Conservation (phyloP, 2,113 vertebrate species). For the Takifugu flavidus region DNA sequence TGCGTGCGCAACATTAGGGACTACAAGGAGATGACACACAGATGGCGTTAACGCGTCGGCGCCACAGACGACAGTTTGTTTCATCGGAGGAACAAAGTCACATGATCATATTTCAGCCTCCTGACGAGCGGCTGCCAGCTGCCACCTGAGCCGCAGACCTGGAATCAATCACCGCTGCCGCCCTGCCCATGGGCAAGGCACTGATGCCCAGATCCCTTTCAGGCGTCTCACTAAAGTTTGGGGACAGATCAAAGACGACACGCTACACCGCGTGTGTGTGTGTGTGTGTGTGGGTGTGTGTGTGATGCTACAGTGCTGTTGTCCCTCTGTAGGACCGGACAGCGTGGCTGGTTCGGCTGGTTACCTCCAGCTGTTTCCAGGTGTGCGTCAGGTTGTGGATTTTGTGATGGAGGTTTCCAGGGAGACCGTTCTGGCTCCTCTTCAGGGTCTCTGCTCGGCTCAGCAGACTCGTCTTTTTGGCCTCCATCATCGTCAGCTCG, state of each 20-base stretch:
- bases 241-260: too few species aligned
- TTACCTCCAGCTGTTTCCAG: conserved; percentile 92
- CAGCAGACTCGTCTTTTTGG: conserved; percentile 85
- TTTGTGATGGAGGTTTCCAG: conserved; percentile 83
- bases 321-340: too few species aligned
- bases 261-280: background rate
- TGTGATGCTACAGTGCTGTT: conserved; percentile 31
- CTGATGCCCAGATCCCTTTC: background rate
- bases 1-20: conserved; percentile 9
- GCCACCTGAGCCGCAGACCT: conserved; percentile 26
- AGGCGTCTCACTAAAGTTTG: too few species aligned
- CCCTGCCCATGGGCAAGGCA: conserved; percentile 21
- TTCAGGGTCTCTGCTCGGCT: conserved; percentile 86
- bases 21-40: conserved; percentile 15
- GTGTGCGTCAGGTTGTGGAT: conserved; percentile 89
- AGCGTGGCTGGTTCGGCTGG: conserved; percentile 1
- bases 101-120: conserved; percentile 21
- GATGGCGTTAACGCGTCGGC: conserved; percentile 26
- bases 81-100: conserved; percentile 48
- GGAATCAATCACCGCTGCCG: conserved; percentile 43
- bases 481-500: conserved; percentile 89
- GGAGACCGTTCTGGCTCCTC: conserved; percentile 82
- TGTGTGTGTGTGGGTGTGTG: conserved; percentile 4
- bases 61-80: conserved; percentile 35
- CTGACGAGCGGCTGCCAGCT: conserved; percentile 34